Percentiles rank a stretch among this genome's conserved stretches.
These are phyloP conservation scores for Podargus strigoides DNA, from an alignment of 2,797 vertebrate genomes.

Conservation along the genomic window DNA sequence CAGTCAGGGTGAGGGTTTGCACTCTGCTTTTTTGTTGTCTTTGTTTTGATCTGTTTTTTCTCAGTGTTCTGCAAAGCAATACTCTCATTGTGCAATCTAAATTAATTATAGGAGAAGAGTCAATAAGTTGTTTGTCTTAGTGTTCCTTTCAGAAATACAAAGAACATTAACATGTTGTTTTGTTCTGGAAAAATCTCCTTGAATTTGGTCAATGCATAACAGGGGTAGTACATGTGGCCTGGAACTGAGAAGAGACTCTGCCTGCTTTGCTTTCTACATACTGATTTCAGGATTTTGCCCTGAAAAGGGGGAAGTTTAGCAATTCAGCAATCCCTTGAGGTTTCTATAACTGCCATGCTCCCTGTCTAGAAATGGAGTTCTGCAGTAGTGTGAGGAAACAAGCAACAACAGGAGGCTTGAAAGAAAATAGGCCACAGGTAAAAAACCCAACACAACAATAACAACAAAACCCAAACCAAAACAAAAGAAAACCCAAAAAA, in stretches of 20 bases:
- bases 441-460: too few relatives aligned
- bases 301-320: background rate
- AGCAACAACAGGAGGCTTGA: background rate
- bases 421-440: background rate
- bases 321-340: background rate
- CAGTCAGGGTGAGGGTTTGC: background rate
- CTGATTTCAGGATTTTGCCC: background rate
- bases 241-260: background rate
- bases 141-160: background rate
- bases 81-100: background rate
- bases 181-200: background rate
- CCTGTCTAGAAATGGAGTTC: background rate
- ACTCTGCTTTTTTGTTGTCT: background rate
- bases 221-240: background rate
- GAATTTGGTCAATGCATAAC: background rate
- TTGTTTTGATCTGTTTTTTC: background rate
- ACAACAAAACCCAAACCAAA: too few relatives aligned
- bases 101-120: background rate
- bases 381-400: background rate
- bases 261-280: background rate
- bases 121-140: background rate
- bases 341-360: background rate
- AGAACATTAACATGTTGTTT: fast-evolving
- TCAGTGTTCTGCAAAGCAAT: background rate
- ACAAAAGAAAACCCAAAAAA: too few relatives aligned